A percentile compares a stretch with the other conserved stretches of the same genome.
phyloP scores from a whole-genome alignment of 2,888 invertebrate genomes.

The Perizoma flavofasciatum region DNA sequence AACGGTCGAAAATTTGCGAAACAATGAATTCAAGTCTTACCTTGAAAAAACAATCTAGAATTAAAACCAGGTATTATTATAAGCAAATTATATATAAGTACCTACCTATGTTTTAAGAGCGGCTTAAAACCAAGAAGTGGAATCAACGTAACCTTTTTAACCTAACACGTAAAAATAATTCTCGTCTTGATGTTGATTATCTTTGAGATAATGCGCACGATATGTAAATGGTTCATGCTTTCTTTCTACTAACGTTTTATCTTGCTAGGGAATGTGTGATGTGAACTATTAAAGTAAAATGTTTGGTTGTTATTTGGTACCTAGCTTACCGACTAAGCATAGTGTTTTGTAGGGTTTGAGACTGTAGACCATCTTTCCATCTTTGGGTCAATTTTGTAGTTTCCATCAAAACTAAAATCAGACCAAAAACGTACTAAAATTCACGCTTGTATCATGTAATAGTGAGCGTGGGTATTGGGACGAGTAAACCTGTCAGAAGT shows the following conservation, averaged over 20 bases:
- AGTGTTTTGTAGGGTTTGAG: no score
- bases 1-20: no score
- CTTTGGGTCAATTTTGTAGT: no score
- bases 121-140: slow-evolving; percentile 30
- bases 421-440: not conserved
- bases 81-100: slow-evolving; percentile 4
- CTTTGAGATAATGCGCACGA: slow-evolving; percentile 38
- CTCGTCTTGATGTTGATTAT: slow-evolving; percentile 40
- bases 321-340: slow-evolving; percentile 1
- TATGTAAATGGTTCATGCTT: slow-evolving; percentile 33
- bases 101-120: slow-evolving; percentile 14
- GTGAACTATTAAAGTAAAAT: slow-evolving; percentile 25
- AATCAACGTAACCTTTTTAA: slow-evolving; percentile 49
- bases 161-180: slow-evolving; percentile 53
- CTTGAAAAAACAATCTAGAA: no score
- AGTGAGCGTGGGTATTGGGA: not conserved
- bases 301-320: slow-evolving; percentile 1
- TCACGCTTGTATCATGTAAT: not conserved
- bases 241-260: slow-evolving; percentile 31
- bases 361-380: no score
- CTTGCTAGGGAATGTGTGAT: slow-evolving; percentile 25
- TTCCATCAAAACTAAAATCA: no score
- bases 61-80: no score
- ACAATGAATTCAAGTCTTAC: no score
- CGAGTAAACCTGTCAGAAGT: no score